Conservation (phyloP, 2,888 invertebrate genomes). For the Apotomis betuletana region DNA sequence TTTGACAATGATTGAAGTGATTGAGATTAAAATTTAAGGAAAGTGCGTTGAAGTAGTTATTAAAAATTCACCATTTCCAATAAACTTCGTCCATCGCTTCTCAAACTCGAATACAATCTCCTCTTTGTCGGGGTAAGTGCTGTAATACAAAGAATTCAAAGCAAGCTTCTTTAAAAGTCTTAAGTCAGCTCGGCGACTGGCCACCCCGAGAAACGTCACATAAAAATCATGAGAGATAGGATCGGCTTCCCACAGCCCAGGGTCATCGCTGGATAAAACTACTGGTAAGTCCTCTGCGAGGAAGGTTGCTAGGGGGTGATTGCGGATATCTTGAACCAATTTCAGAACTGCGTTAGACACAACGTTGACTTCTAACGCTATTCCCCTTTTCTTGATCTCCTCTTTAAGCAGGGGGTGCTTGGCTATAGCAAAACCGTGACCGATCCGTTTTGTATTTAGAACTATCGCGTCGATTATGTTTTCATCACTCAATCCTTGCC, state of each 20-base stretch:
- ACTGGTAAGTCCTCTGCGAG: constrained; percentile 88
- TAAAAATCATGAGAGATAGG: constrained; percentile 91
- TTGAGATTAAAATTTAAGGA: too few species aligned
- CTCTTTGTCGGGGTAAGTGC: constrained; percentile 79
- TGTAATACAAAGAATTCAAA: constrained; percentile 88
- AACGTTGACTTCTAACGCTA: constrained; percentile 91
- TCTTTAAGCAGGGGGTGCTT: constrained; percentile 88
- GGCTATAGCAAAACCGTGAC: constrained; percentile 88
- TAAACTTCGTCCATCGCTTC: constrained; percentile 72
- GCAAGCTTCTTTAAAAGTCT: constrained; percentile 89
- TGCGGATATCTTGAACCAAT: constrained; percentile 88
- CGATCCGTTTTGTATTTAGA: constrained; percentile 88
- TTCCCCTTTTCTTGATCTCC: constrained; percentile 82
- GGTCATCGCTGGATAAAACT: constrained; percentile 91
- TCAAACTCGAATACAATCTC: constrained; percentile 69
- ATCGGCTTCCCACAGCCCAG: constrained; percentile 88
- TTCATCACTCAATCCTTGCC: constrained; percentile 87
- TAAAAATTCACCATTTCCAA: constrained; percentile 54
- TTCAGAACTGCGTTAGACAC: constrained; percentile 90
- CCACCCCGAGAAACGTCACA: constrained; percentile 89
- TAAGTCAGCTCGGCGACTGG: constrained; percentile 87
- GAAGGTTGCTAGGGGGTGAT: constrained; percentile 88
- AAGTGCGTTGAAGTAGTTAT: neutral
- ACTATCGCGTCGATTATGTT: constrained; percentile 90
- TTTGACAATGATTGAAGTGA: too few species aligned